Conservation (phyloP, 2,888 invertebrate genomes). For the Pilophorus perplexus region DNA sequence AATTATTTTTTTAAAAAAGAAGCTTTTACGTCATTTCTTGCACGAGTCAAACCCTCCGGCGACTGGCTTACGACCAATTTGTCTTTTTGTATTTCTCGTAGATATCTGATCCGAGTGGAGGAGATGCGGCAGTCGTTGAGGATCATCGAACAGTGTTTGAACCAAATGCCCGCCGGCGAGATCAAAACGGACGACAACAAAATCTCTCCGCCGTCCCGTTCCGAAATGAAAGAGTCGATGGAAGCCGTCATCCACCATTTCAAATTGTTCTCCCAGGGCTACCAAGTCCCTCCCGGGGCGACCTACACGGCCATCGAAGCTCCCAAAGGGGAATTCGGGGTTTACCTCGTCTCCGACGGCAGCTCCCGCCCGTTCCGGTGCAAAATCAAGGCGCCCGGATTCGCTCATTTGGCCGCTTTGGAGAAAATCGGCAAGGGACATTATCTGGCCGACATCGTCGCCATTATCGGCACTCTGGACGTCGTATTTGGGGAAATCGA, state of each 20-base stretch:
- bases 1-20: too few species aligned
- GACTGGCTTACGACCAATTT: too few species aligned
- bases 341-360: constrained; percentile 95
- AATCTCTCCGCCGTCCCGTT: constrained; percentile 81
- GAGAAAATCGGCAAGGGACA: constrained; percentile 84
- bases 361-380: constrained; percentile 91
- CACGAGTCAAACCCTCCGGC: too few species aligned
- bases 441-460: constrained; percentile 95
- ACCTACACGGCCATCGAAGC: constrained; percentile 97
- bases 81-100: too few species aligned
- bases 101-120: constrained; percentile 82
- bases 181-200: constrained; percentile 94
- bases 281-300: constrained; percentile 92
- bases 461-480: constrained; percentile 92
- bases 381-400: constrained; percentile 86
- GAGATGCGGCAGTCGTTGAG: constrained; percentile 94
- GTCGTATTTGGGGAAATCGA: constrained; percentile 94
- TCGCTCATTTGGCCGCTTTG: constrained; percentile 80
- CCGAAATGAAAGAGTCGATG: constrained; percentile 98
- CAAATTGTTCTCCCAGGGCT: constrained; percentile 95
- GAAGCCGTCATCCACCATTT: constrained; percentile 98
- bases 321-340: constrained; percentile 94
- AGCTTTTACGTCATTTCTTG: too few species aligned
- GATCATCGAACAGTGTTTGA: constrained; percentile 94
- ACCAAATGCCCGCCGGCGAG: constrained; percentile 95